Evolutionary conservation across 2,113 vertebrate genomes (phyloP), one percentile per base, ranked within the genome.

Genomic region (Salminus brasiliensis): DNA sequence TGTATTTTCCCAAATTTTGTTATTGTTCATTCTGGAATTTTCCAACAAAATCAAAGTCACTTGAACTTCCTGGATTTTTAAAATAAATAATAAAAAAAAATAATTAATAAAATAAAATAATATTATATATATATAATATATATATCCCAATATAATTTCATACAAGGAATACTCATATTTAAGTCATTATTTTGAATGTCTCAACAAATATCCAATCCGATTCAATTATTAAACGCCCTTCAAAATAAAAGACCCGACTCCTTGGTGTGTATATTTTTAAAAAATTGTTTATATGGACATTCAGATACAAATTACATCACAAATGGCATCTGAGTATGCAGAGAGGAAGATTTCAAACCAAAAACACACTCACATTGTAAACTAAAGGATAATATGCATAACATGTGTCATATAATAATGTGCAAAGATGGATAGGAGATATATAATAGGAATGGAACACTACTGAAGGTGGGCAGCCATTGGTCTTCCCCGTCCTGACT

Each of bases 241-340:
- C 16, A 49, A 76, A 47, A 83, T 29, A 52, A 36, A 76, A 81
- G 43, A 76, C 59, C 4, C 41, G 72, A 87, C 84, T 83, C 27
- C 76, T 87, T 73, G 45, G 55, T 70, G 67, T 60, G 36, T 70
- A 88, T 90, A 91, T 91, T 93, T 92, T 90, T 92, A 93, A 91
- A 92, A 93, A 94, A 92, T 88, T 88, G 89, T 93, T 92, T 90
- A 92, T 93, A 92, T 93, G 90, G 90, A 92, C 93, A 94, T 93
- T 93, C 89, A 94, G 91, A 92, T 91, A 93, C 89, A 91, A 94
- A 85, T 78, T 83, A 83, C 84, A 83, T 83, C 84, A 85, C 84
- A 83, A 91, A 91, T 89, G 84, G 82, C 85, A 89, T 86, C 89
- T 89, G 88, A 92, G 90, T 87, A 90, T 88, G 88, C 74, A 86